A percentile compares a stretch with the other conserved stretches of the same genome.
phyloP scores from a whole-genome alignment of 2,888 invertebrate genomes.

The Lysandra bellargus region DNA sequence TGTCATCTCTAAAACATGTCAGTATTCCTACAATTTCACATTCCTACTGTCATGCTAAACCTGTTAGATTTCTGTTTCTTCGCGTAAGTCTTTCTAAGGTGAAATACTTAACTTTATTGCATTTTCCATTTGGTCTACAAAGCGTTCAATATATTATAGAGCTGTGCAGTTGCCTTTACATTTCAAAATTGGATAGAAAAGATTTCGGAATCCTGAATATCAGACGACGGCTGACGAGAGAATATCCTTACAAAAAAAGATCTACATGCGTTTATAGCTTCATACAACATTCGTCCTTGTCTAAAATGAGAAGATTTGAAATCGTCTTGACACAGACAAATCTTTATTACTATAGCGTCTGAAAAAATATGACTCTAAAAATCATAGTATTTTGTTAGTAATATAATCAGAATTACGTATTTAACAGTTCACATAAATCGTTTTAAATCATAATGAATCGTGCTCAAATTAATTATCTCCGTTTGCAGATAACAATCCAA shows the following conservation, averaged over 20 bases:
- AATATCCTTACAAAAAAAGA: too few species aligned
- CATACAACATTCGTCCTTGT: not conserved
- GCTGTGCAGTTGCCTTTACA: not conserved
- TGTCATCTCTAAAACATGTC: too few species aligned
- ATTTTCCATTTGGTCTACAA: not conserved
- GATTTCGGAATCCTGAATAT: not conserved
- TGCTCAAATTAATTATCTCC: constrained; percentile 4
- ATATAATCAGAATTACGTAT: not conserved
- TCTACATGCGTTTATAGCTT: too few species aligned
- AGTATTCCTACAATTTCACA: not conserved
- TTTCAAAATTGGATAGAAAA: constrained; percentile 4
- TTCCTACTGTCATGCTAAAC: not conserved
- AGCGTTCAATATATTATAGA: not conserved
- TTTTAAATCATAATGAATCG: constrained; percentile 8
- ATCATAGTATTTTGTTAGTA: too few species aligned
- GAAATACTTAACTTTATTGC: not conserved
- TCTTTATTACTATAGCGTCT: too few species aligned
- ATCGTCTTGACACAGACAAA: not conserved
- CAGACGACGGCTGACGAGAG: not conserved
- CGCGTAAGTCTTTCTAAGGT: not conserved
- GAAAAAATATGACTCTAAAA: too few species aligned
- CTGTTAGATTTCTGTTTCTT: not conserved
- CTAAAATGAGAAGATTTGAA: not conserved
- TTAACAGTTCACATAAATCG: not conserved
- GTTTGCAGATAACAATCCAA: constrained; percentile 17